These are phyloP conservation scores for Phocoena phocoena DNA, from an alignment of 2,113 vertebrate species.

Conservation along the genomic window DNA sequence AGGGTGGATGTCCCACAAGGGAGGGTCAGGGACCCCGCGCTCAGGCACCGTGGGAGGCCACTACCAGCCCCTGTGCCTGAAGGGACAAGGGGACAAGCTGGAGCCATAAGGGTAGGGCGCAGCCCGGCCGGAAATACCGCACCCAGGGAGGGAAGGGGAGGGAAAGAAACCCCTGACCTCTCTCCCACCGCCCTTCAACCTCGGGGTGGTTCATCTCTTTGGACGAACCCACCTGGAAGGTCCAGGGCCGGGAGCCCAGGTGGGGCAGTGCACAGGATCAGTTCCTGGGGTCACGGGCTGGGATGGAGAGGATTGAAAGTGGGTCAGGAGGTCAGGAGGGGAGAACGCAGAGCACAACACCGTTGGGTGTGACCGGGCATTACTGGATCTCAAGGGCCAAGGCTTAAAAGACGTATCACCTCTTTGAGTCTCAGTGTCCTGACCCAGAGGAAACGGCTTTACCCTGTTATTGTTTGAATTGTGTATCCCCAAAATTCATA, in stretches of 20 bases:
- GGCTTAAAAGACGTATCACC: background rate
- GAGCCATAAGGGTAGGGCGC: rapidly evolving
- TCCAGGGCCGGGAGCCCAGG: background rate
- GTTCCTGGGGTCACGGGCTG: background rate
- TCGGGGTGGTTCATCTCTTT: rapidly evolving
- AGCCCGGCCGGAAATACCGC: rapidly evolving
- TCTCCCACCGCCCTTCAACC: rapidly evolving
- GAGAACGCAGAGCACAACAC: rapidly evolving
- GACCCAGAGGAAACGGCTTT: too few species aligned
- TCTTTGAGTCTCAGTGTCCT: background rate
- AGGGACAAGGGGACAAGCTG: background rate
- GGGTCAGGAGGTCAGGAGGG: rapidly evolving
- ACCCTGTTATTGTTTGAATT: background rate
- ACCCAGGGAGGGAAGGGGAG: background rate
- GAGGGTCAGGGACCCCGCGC: too few species aligned
- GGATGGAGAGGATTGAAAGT: background rate
- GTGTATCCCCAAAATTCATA: background rate
- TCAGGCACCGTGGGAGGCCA: rapidly evolving
- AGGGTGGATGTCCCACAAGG: background rate
- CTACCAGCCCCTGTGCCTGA: rapidly evolving
- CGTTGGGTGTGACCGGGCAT: rapidly evolving
- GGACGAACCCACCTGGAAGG: too few species aligned
- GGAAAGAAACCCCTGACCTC: background rate
- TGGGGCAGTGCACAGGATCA: background rate
- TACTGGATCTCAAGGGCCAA: background rate